Evolutionary conservation across 2,113 vertebrate species (phyloP), one percentile per base, ranked within the genome.

Genomic region (Nesospiza acunhae): DNA sequence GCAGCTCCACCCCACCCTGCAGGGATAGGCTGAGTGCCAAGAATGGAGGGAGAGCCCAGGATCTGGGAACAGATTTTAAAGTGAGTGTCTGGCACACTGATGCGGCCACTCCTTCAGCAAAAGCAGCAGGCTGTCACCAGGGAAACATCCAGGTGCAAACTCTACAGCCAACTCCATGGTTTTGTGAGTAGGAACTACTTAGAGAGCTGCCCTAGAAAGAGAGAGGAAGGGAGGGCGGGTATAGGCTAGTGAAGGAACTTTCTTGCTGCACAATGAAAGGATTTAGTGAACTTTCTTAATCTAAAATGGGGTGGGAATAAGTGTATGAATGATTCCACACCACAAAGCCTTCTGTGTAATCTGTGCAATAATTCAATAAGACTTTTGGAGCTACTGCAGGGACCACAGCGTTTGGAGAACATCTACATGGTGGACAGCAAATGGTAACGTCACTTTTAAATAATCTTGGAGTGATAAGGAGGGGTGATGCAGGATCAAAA

Each of bases 1-100:
- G 55, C 55, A 86, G 35, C 83, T 92, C 94, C 86, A 78, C 96
- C 93, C 24, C 42, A 47, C 60, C 95, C 95, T 58, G 56, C 86
- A 89, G 95, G 88, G 55, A 78, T 46, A 91, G 53, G n/a, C 8
- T 0, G 9, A 30, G 17, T 39, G 81, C 87, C 72, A 83, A 79
- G 70, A 14, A 13, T 2, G 3, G 62, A 91, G 42, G 55, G 64
- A 84, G 49, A 87, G 21, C 49, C 46, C 28, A 50, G 44, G 68
- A 68, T 23, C 35, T 87, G 41, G 23, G 59, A 90, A 85, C 75
- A 92, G 42, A 63, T 84, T 94, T 83, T 83, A 53, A 88, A 68
- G 15, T 35, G 16, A 64, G 15, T 39, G 16, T 35, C 58, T 90
- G 79, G 55, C 6, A 1, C 30, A 62, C 20, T 0, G 15, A 69